Base-by-base conservation (phyloP, 2,113 vertebrate genomes). In the Nycticryphes semicollaris region DNA sequence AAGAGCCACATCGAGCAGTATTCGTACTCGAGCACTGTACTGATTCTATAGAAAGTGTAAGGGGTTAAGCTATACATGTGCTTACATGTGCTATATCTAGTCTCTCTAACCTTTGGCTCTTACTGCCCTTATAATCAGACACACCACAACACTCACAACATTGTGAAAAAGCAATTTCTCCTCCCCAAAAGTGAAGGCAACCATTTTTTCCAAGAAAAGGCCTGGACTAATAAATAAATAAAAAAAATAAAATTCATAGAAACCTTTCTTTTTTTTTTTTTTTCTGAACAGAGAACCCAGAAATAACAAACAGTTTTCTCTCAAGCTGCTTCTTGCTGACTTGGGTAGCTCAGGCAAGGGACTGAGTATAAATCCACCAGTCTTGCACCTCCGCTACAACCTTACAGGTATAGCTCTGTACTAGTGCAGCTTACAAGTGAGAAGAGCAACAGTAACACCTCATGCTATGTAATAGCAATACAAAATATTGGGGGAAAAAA, bases 21-120 rank as follows among this genome's bases (percentile, higher is more conserved):
- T 47, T 7, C 4, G 54, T 28, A 33, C 15, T 18, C 24, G n/a
- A 33, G 22, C 39, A 9, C 10, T 18, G 15, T 14, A 16, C 23
- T n/a, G 7, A 8, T 75, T 43, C 33, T 69, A 53, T 8, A 45
- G 20, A 30, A 35, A 35, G 48, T 18, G 41, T 56, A 47, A 19
- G 20, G 20, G 12, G 8, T 7, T 56, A 41, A 43, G 73, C 35
- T 66, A 8, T 8, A 27, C 7, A 7, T 1, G 14, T 0, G 1
- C 28, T 31, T 9, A 27, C 7, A 7, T 1, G 12, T 0, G 1
- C 24, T 31, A 3, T 6, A 9, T 9, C 43, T 59, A 63, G 31
- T 12, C 24, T 8, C 57, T 25, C 30, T 9, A 27, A 14, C 20
- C 25, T 56, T 70, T 15, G 1, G 1, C 21, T 31, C 25, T 41